Conservation (phyloP, 2,888 invertebrate species). For the Caenorhabditis doughertyi region DNA sequence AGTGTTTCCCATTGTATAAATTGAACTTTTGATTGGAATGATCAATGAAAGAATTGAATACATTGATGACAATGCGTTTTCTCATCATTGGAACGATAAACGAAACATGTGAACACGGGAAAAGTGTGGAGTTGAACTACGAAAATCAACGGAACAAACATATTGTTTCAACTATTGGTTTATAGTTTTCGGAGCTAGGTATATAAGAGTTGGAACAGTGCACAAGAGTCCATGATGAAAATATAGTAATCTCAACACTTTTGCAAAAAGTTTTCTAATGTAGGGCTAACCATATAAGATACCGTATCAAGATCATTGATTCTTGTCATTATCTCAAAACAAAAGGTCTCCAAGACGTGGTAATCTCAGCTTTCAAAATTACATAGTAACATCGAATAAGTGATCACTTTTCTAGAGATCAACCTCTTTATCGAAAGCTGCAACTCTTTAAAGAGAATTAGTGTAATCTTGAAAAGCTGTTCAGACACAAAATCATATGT, state of each 20-base stretch:
- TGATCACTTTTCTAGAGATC: neutral
- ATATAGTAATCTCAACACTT: no score
- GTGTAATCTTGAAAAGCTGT: neutral
- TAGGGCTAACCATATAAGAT: no score
- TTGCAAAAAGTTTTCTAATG: no score
- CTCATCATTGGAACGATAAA: neutral
- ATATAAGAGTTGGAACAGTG: no score
- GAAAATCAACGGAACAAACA: no score
- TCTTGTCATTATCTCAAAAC: no score
- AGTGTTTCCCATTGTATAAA: no score
- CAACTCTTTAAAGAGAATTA: neutral
- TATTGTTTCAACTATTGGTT: no score
- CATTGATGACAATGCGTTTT: neutral
- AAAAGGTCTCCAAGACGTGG: no score
- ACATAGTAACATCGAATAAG: neutral
- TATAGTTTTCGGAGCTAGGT: no score
- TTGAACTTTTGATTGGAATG: constrained; percentile 2
- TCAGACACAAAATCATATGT: neutral
- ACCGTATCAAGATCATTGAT: no score
- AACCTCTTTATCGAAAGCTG: neutral
- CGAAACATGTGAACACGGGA: constrained; percentile 9
- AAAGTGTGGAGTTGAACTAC: neutral
- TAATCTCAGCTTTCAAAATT: neutral
- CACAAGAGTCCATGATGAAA: no score
- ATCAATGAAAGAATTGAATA: neutral